Evolutionary conservation across 1,140 invertebrate species (phyloP).

Genomic region (Neodiprion pinetum): DNA sequence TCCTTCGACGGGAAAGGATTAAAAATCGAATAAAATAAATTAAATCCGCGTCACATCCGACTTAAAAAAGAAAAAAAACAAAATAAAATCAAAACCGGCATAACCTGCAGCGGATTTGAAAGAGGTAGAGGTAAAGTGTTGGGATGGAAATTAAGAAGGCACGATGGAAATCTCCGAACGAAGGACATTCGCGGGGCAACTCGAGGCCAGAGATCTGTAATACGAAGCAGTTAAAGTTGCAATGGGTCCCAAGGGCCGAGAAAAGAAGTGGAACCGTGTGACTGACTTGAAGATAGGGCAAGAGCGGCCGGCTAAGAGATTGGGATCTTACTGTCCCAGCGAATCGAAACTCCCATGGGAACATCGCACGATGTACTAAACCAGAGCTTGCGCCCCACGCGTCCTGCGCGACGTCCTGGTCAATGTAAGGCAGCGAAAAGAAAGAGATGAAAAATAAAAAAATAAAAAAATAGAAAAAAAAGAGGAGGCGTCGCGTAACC

Average conservation of each 20-base stretch:
- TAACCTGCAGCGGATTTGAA: neutral
- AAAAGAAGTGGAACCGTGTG: slow-evolving; percentile 8
- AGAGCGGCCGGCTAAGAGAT: slow-evolving; percentile 1
- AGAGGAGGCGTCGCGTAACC: no score
- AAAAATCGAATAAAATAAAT: no score
- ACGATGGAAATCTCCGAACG: neutral
- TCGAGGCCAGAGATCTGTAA: slow-evolving; percentile 7
- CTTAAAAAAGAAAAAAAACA: neutral
- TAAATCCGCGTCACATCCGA: neutral
- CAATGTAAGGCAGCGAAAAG: neutral
- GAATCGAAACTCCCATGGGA: slow-evolving; percentile 2
- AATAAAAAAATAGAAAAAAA: no score
- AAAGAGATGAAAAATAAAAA: no score
- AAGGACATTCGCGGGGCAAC: neutral
- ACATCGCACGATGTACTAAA: slow-evolving; percentile 5
- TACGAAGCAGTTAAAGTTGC: slow-evolving; percentile 15
- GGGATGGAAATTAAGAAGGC: no score
- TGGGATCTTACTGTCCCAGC: slow-evolving; percentile 6
- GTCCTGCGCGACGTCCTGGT: neutral
- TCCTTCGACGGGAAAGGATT: no score
- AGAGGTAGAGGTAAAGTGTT: neutral
- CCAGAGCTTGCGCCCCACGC: neutral
- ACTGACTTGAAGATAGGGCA: slow-evolving; percentile 5
- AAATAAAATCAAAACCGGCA: neutral
- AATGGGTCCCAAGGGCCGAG: slow-evolving; percentile 10